phyloP scores from a whole-genome alignment of 2,113 vertebrate genomes.

The Vicugna pacos region DNA sequence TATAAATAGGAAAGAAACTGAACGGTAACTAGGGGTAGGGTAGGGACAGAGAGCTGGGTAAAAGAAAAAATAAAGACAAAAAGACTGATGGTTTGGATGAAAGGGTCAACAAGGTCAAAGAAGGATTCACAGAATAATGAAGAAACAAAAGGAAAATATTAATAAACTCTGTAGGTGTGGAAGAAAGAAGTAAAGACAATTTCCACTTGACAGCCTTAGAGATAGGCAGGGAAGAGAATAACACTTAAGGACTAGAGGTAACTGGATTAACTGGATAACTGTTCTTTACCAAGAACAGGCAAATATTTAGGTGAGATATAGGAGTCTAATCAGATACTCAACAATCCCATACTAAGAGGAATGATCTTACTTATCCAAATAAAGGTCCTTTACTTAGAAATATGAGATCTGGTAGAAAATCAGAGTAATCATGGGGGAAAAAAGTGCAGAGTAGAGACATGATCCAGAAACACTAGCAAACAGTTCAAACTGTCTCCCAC shows the following conservation, averaged over 20 bases:
- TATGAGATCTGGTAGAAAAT: conserved; percentile 26
- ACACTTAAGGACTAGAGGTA: neutral
- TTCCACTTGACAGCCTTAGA: neutral
- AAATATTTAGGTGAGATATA: neutral
- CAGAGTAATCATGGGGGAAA: neutral
- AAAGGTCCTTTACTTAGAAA: conserved; percentile 23
- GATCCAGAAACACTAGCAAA: conserved; percentile 25
- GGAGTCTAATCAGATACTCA: neutral
- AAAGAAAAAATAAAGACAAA: neutral
- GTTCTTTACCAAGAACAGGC: neutral
- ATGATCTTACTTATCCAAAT: conserved; percentile 40
- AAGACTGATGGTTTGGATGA: neutral
- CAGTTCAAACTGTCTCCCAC: conserved; percentile 37
- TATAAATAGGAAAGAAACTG: neutral
- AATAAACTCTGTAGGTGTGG: neutral
- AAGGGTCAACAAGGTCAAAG: neutral
- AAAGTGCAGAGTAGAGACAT: neutral
- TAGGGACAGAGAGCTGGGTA: neutral
- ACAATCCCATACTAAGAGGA: neutral
- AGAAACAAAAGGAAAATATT: conserved; percentile 23
- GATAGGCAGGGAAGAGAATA: neutral
- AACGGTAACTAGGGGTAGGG: neutral
- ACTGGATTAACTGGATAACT: neutral
- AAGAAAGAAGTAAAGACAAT: conserved; percentile 8
- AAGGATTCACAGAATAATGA: neutral